A percentile compares a stretch with the other conserved stretches of the same genome.
Evolutionary conservation across 2,888 invertebrate genomes (phyloP).

Genomic region (Pyrrhosoma nymphula): DNA sequence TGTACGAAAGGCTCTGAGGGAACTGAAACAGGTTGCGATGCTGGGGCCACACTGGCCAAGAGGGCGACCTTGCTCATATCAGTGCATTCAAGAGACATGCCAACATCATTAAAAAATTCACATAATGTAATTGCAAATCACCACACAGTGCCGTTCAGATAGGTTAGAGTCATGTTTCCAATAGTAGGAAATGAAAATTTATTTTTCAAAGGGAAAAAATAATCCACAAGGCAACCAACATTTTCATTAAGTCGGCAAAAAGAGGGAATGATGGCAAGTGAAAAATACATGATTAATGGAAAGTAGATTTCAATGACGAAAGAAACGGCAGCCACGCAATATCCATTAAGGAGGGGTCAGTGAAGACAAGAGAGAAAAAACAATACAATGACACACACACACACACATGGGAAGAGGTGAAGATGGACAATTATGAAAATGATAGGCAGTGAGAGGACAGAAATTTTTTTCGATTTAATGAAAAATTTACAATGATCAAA

Average conservation of each 20-base stretch:
- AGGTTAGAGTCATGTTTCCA: too few relatives aligned
- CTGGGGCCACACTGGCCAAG: slow-evolving; percentile 82
- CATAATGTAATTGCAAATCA: slow-evolving; percentile 69
- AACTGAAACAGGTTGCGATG: slow-evolving; percentile 74
- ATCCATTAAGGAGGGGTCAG: too few relatives aligned
- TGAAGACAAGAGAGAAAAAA: too few relatives aligned
- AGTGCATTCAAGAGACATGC: slow-evolving; percentile 41
- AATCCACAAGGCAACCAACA: neutral
- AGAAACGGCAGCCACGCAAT: too few relatives aligned
- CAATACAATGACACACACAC: too few relatives aligned
- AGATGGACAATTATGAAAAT: neutral
- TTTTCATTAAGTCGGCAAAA: too few relatives aligned
- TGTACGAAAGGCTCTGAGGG: slow-evolving; percentile 42
- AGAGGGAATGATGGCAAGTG: neutral
- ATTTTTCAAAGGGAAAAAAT: neutral
- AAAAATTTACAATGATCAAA: neutral
- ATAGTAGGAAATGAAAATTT: neutral
- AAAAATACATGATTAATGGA: neutral
- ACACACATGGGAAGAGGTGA: too few relatives aligned
- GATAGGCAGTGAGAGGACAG: neutral
- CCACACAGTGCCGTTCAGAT: neutral
- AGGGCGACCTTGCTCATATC: slow-evolving; percentile 80
- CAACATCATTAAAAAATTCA: slow-evolving; percentile 28
- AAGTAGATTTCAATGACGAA: too few relatives aligned
- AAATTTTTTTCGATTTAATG: neutral